Evolutionary conservation across 2,113 vertebrate genomes (phyloP), one percentile per base, ranked within the genome.

Genomic region (Todiramphus saurophagus): DNA sequence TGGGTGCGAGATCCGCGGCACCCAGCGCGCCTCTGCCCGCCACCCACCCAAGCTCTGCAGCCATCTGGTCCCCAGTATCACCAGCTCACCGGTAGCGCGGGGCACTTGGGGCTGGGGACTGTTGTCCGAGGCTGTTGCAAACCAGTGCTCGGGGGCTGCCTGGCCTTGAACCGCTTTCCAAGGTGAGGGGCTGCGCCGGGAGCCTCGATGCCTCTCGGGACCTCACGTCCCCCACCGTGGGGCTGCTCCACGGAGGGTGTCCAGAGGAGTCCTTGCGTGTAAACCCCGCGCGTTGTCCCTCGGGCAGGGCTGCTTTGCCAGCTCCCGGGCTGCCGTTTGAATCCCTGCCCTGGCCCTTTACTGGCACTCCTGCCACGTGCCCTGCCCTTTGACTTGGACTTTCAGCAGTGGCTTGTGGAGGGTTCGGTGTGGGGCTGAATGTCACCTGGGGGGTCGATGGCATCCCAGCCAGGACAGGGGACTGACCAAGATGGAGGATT

Each of bases 401-500:
- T 64, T n/a, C 35, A 51, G 25, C 19, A 23, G 11, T 43, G 68
- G 68, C n/a, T 83, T 66, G 33, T 41, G 53, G 24, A 72, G 66
- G 5, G 0, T 11, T 69, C 72, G 53, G 4, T 87, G 56, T 27
- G 24, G 37, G 30, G 68, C 84, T 84, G 78, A 16, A 44, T 33
- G 83, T 63, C 64, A 83, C 64, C n/a, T 87, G 89, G 0, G 0
- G 24, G 60, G 59, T 28, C 2, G 0, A 3, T 35, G 69, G 51
- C 69, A 55, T 56, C 17, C 15, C 9, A 20, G 76, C 19, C 76
- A 51, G 68, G 80, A 30, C 16, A 67, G 59, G 21, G 43, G 16
- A 50, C 50, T 73, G 59, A 53, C 0, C 4, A 67, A 66, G 35
- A 8, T 5, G 28, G 19, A 67, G n/a, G 24, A 11, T 59, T 77